Conservation (phyloP, 2,797 vertebrate genomes). For the Peromyscus melanophrys region DNA sequence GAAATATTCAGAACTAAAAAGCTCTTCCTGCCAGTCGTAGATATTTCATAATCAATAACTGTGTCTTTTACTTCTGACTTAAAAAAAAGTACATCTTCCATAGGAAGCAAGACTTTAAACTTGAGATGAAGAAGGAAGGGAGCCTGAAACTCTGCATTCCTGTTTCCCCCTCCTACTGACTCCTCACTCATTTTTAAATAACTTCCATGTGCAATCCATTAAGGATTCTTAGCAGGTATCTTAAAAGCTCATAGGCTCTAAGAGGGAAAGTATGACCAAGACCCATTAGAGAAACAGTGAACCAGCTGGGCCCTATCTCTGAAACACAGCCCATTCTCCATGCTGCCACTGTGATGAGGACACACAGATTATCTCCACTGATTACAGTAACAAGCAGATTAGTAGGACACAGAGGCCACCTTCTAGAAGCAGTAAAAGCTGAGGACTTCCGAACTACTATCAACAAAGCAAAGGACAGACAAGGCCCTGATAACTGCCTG, state of each 20-base stretch:
- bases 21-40: neutral
- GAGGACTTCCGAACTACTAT: neutral
- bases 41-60: neutral
- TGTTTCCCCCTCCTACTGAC: neutral
- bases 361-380: neutral
- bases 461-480: neutral
- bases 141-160: neutral
- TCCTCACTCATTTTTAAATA: neutral
- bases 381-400: neutral
- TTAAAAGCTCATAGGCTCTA: neutral
- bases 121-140: neutral
- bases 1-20: slow-evolving; percentile 1
- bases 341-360: neutral
- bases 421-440: neutral
- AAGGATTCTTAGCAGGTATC: neutral
- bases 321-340: neutral
- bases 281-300: neutral
- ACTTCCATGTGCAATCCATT: neutral
- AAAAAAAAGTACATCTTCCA: neutral
- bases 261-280: neutral
- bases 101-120: neutral
- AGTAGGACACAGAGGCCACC: rapidly evolving
- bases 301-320: neutral
- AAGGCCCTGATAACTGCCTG: neutral
- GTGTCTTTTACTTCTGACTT: slow-evolving; percentile 6